A percentile compares a stretch with the other conserved stretches of the same genome.
Conservation (phyloP, 2,888 invertebrate genomes). For the Monoplex corrugatus region DNA sequence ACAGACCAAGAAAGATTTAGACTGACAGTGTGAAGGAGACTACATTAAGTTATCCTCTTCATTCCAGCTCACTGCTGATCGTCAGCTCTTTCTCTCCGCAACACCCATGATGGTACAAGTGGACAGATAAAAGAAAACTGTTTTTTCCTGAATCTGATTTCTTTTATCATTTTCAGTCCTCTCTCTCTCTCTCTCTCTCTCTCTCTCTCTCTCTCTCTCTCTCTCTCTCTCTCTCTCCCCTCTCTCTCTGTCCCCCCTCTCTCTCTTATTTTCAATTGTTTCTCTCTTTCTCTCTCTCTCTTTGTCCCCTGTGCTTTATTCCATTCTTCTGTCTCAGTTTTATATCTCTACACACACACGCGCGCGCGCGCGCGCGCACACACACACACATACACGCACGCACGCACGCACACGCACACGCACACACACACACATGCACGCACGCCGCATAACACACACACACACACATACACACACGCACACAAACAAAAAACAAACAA, state of each 20-base stretch:
- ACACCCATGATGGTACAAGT: no score
- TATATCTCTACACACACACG: not conserved
- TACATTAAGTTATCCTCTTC: no score
- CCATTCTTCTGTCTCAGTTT: no score
- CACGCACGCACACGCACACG: conserved; percentile 14
- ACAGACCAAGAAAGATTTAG: no score
- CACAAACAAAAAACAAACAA: not conserved
- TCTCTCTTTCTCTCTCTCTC: not conserved
- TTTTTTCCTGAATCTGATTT: not conserved
- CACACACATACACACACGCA: not conserved
- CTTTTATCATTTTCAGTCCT: not conserved
- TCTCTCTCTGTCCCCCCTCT: no score
- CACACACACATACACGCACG: not conserved
- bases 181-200: not conserved
- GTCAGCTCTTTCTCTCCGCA: not conserved
- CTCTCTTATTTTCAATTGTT: no score
- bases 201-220: not conserved
- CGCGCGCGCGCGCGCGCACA: not conserved
- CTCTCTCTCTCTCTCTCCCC: no score
- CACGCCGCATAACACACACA: not conserved
- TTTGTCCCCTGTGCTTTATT: no score
- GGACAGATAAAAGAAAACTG: no score
- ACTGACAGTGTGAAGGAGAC: no score
- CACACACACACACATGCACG: conserved; percentile 11
- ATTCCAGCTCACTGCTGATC: no score